Evolutionary conservation across 2,113 vertebrate species (phyloP), one percentile per base, ranked within the genome.

Genomic region (Hiodon tergisus): DNA sequence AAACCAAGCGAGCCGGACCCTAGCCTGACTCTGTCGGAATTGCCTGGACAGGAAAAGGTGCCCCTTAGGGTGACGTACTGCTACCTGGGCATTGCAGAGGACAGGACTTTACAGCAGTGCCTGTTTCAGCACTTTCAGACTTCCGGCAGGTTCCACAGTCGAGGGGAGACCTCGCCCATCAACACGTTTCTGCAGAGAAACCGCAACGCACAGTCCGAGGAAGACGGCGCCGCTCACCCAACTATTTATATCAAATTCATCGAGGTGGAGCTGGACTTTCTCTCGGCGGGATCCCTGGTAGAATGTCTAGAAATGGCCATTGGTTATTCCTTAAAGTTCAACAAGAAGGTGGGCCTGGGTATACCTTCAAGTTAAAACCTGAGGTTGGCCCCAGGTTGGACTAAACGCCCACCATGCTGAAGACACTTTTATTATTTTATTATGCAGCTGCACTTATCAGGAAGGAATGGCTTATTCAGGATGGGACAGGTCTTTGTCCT

Each of bases 241-340:
- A 89, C 93, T 73, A 93, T 99, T 86, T 97, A 96, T 84, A 94
- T 99, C 57, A 99, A 99, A 86, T 98, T 97, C 85, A 96, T 99
- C 53, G 97, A 99, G 88, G 97, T 98, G 81, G 97, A 99, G 89
- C 93, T 97, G 92, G 97, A 99, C 94, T 99, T 97, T 90, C 95
- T 99, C 76, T 99, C 97, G 0, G 96, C 97, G 0, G 97, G 97
- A 86, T 99, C 96, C 74, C 89, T 99, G 91, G 91, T 96, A 81
- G 97, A 99, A 91, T 99, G 96, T 90, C 91, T 99, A 86, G 97
- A 99, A 92, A 98, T 95, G 79, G 97, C 96, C 81, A 89, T 98
- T 0, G 97, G 97, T 6, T 99, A 97, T 79, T 89, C 94, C 31
- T 91, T 99, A 79, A 96, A 96, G 79, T 98, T 95, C 81, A 99